A percentile compares a stretch with the other conserved stretches of the same genome.
phyloP scores from a whole-genome alignment of 2,888 invertebrate species.

The Eupithecia dodoneata region DNA sequence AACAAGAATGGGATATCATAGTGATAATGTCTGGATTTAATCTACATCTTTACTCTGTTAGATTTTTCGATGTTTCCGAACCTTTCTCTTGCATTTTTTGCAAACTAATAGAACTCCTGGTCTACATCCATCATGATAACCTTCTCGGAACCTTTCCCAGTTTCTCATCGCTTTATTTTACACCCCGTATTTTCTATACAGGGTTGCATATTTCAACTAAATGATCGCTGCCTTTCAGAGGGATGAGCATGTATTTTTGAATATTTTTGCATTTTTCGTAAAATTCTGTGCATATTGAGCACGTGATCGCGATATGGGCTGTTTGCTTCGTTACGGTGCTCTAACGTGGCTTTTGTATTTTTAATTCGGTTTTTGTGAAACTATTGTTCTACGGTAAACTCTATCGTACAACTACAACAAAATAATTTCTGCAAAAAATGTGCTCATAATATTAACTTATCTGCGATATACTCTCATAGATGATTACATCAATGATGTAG shows the following conservation, averaged over 20 bases:
- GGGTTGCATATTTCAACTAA: constrained; percentile 57
- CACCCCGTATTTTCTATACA: constrained; percentile 27
- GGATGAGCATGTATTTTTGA: constrained; percentile 32
- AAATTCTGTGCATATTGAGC: constrained; percentile 16
- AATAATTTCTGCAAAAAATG: background rate
- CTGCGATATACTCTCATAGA: background rate
- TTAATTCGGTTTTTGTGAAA: background rate
- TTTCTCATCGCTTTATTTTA: constrained; percentile 28
- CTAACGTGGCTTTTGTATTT: constrained; percentile 1
- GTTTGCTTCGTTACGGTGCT: constrained; percentile 14
- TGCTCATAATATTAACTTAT: background rate
- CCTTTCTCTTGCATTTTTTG: background rate
- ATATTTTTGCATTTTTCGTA: constrained; percentile 35
- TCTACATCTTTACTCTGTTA: background rate
- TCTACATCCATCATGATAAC: constrained; percentile 16
- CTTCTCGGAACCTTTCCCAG: constrained; percentile 26
- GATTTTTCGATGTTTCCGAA: background rate
- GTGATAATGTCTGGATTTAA: no score
- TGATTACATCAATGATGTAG: no score
- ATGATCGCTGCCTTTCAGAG: constrained; percentile 52
- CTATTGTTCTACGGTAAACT: background rate
- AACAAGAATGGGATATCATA: background rate
- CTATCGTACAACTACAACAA: background rate
- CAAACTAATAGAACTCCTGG: constrained; percentile 9
- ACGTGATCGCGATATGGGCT: constrained; percentile 15